Conservation (phyloP, 2,888 invertebrate species). For the Scrobipalpa costella region DNA sequence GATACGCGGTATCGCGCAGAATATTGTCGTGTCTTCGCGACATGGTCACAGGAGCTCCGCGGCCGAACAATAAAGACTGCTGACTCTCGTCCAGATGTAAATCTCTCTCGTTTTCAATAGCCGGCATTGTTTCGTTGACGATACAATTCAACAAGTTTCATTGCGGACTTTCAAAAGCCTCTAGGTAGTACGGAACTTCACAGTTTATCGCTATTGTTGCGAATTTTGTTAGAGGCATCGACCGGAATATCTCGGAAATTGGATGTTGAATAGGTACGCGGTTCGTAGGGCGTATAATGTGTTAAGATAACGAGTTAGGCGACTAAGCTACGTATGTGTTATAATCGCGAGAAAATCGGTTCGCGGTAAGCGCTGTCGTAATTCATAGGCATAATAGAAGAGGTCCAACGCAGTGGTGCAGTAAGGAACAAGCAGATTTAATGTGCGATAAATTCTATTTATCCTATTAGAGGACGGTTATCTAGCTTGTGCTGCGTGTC, state of each 20-base stretch:
- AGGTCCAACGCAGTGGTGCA: constrained; percentile 50
- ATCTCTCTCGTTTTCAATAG: constrained; percentile 64
- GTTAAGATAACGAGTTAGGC: constrained; percentile 15
- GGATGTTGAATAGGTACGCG: constrained; percentile 4
- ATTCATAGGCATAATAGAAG: constrained; percentile 44
- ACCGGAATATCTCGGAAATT: constrained; percentile 17
- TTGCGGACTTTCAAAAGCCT: constrained; percentile 49
- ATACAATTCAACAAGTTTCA: constrained; percentile 60
- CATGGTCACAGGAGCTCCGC: constrained; percentile 48
- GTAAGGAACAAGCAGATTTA: constrained; percentile 54
- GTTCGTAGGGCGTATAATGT: constrained; percentile 18
- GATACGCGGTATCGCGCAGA: constrained; percentile 61
- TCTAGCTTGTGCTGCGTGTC: constrained; percentile 50
- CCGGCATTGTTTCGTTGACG: constrained; percentile 61
- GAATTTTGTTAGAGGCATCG: constrained; percentile 5
- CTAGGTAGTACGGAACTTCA: constrained; percentile 44
- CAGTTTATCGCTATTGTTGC: constrained; percentile 36
- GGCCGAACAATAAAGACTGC: constrained; percentile 55
- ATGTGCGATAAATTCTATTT: constrained; percentile 63
- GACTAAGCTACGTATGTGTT: constrained; percentile 22
- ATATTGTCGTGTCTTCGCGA: constrained; percentile 56
- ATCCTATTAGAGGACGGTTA: constrained; percentile 59
- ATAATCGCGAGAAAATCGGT: constrained; percentile 24
- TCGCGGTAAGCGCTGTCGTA: constrained; percentile 24
- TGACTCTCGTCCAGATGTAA: constrained; percentile 58